Evolutionary conservation across 2,797 vertebrate genomes (phyloP).

Genomic region (Simalia tracyae): DNA sequence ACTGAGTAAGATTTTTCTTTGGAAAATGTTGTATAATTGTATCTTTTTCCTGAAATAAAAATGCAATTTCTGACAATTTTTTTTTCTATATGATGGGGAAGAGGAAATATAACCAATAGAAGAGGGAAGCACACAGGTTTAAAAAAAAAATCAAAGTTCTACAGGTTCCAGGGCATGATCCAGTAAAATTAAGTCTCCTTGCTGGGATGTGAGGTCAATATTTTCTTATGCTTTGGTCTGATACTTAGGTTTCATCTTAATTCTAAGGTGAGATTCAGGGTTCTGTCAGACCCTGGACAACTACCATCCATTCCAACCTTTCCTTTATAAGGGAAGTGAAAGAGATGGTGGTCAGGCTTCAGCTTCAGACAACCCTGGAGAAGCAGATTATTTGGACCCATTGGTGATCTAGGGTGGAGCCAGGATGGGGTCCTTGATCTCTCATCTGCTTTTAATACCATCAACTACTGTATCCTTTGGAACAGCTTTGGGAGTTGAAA

Average conservation of each 20-base stretch:
- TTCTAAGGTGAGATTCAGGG: no score
- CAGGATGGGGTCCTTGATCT: no score
- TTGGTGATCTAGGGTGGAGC: no score
- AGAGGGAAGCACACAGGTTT: background rate
- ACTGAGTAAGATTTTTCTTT: conserved; percentile 2
- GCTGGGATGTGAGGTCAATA: background rate
- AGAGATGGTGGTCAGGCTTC: no score
- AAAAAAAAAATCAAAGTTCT: background rate
- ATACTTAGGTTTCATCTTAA: background rate
- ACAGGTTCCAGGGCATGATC: background rate
- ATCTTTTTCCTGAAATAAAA: background rate
- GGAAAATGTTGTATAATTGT: background rate
- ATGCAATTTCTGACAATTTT: background rate
- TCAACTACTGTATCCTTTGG: no score
- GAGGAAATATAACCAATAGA: background rate
- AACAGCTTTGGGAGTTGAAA: no score
- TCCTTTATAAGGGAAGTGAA: no score
- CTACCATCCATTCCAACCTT: no score
- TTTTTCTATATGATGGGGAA: background rate
- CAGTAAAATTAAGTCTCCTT: background rate
- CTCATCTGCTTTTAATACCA: no score
- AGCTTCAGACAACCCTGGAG: no score
- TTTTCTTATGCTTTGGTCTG: background rate
- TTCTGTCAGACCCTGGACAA: background rate
- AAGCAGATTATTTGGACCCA: no score